Evolutionary conservation across 92 coral and sea anemone species (phyloP), one percentile per base, ranked within the genome.

Genomic region (Actinernus sp.): DNA sequence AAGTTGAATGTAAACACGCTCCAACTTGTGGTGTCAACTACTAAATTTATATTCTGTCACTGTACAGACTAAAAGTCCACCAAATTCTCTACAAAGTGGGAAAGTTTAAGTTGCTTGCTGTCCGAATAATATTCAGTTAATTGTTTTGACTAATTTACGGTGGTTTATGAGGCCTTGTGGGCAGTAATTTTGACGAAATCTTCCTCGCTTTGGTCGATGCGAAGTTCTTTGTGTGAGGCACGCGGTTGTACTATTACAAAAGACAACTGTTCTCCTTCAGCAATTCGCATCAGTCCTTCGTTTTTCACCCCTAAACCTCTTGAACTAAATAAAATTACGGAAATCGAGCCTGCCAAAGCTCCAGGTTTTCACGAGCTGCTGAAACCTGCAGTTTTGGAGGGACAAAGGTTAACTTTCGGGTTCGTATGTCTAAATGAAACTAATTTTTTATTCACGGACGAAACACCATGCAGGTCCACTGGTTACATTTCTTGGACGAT

Each of bases 21-120:
- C 37, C 54, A 34, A 61, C 46, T 67, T 80, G 79, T 90, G 92
- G 81, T 86, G 90, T 87, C 93, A 86, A 68, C 85, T 57, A 45
- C 84, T 83, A 91, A 87, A 66, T 85, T 83, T 76, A 83, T 36
- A 56, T 44, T 43, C n/a, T n/a, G n/a, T n/a, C n/a, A n/a, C n/a
- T n/a, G n/a, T n/a, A n/a, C n/a, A n/a, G n/a, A n/a, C n/a, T n/a
- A n/a, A n/a, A n/a, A n/a, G n/a, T n/a, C n/a, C n/a, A n/a, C n/a
- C n/a, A n/a, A n/a, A n/a, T n/a, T n/a, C n/a, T n/a, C n/a, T n/a
- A n/a, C n/a, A n/a, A n/a, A n/a, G n/a, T 48, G 3, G 16, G 2
- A 12, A 31, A 65, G 50, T 31, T 65, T 48, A 19, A 9, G 29
- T 32, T 20, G 13, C 22, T 11, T 49, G 11, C n/a, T 49, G 25